These are phyloP conservation scores for Amniataba percoides DNA, from an alignment of 2,797 vertebrate genomes.

Conservation along the genomic window DNA sequence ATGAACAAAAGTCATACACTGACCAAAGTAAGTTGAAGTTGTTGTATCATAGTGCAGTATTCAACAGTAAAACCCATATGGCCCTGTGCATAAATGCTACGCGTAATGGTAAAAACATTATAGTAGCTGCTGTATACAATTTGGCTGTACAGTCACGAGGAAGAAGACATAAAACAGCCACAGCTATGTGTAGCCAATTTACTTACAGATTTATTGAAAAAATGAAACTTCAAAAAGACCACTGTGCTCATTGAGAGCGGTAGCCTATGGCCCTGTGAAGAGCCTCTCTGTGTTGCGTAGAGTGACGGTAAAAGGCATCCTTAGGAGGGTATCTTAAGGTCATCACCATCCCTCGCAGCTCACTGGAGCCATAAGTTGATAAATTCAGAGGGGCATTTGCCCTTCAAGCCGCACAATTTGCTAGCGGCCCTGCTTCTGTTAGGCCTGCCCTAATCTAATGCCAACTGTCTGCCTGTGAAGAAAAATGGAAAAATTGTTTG, in stretches of 20 bases:
- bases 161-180: constrained; percentile 27
- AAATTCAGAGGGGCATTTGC: constrained; percentile 88
- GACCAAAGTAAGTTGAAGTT: not conserved
- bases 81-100: not conserved
- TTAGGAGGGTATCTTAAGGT: constrained; percentile 86
- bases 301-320: constrained; percentile 79
- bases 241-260: constrained; percentile 34
- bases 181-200: constrained; percentile 34
- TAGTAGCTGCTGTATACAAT: constrained; percentile 5
- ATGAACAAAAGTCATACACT: not conserved
- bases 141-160: constrained; percentile 5
- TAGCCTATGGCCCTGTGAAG: constrained; percentile 61
- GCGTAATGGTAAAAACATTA: constrained; percentile 3
- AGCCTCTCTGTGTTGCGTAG: constrained; percentile 55
- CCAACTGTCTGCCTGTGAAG: constrained; percentile 86
- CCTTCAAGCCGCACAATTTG: constrained; percentile 87
- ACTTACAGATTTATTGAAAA: constrained; percentile 57
- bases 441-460: constrained; percentile 87
- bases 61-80: not conserved
- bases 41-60: not conserved
- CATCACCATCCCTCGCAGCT: constrained; percentile 83
- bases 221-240: constrained; percentile 43
- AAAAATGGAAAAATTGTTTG: constrained; percentile 87
- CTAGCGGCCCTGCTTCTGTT: constrained; percentile 84
- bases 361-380: constrained; percentile 86